Base-by-base conservation (phyloP, 1,140 invertebrate species). In the Cheumatopsyche charites region DNA sequence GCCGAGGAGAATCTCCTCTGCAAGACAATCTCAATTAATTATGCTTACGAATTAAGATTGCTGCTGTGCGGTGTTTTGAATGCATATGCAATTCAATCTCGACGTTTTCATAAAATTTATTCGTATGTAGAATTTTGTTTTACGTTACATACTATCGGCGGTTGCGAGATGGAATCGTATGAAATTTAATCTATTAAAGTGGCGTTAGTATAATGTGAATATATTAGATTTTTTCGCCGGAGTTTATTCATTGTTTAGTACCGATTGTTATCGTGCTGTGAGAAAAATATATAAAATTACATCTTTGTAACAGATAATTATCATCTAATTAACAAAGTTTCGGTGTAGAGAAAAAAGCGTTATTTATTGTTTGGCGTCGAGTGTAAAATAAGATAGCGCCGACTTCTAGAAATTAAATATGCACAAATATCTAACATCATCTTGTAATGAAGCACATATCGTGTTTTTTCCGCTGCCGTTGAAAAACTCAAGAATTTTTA, bases 21-120 rank as follows among this genome's bases (percentile, higher is more conserved):
- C 12, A 36, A 45, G 45, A 67, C 63, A 67, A 49, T 49, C 23
- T 23, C 36, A 47, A 47, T 67, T 67, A 67, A 67, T 67, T 47
- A 67, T 47, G 25, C 26, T 17, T 23, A 29, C 23, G 15, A 42
- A 63, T 45, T 63, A 41, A 63, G 29, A 36, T 9, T 36, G 29
- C 9, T 36, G 29, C 29, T 36, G 29, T 41, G 58, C 58, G 58
- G 29, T 62, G 47, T 6, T 17, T 17, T 36, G 9, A 36, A 36
- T 9, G 29, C 29, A 36, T 36, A 36, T 36, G 29, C 9, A 36
- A 4, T 36, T 36, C 29, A 36, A 36, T 36, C 9, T 36, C 3
- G 29, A 3, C n/a, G n/a, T 36, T 9, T 36, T 36, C 29, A 9
- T 36, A 9, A 4, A 9, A 36, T 36, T 4, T 36, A 4, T 36